Conservation (phyloP, 2,113 vertebrate species). For the Morone chrysops region DNA sequence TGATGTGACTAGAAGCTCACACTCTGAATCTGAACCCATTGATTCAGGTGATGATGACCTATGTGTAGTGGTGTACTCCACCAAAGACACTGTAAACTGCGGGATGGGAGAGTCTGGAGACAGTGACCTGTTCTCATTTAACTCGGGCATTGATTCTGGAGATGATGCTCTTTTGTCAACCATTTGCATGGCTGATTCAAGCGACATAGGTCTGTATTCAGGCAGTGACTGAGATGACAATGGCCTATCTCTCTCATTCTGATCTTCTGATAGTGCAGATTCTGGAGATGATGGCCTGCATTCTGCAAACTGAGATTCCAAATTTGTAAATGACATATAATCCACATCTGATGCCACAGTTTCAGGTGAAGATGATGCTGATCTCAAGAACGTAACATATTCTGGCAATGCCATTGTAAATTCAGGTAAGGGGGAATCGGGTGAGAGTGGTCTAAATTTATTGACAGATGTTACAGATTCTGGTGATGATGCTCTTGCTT, state of each 20-base stretch:
- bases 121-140: conserved; percentile 59
- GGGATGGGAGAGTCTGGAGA: conserved; percentile 76
- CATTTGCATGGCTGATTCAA: conserved; percentile 33
- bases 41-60: conserved; percentile 71
- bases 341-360: conserved; percentile 40
- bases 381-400: conserved; percentile 31
- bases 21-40: conserved; percentile 57
- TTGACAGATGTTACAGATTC: conserved; percentile 66
- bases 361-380: conserved; percentile 46
- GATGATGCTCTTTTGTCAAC: conserved; percentile 65
- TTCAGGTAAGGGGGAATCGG: conserved; percentile 71
- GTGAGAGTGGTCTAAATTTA: conserved; percentile 63
- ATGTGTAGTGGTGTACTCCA: conserved; percentile 5
- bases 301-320: conserved; percentile 23
- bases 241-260: conserved; percentile 18
- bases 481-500: conserved; percentile 61
- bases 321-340: conserved; percentile 5
- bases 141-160: conserved; percentile 67
- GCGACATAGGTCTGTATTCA: conserved; percentile 53
- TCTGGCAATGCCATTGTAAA: conserved; percentile 45
- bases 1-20: conserved; percentile 58
- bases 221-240: conserved; percentile 52
- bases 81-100: conserved; percentile 51
- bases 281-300: conserved; percentile 53
- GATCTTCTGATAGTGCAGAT: conserved; percentile 21